A percentile compares a stretch with the other conserved stretches of the same genome.
Conservation (phyloP, 1,140 invertebrate genomes). For the Rhyacophila brunnea region DNA sequence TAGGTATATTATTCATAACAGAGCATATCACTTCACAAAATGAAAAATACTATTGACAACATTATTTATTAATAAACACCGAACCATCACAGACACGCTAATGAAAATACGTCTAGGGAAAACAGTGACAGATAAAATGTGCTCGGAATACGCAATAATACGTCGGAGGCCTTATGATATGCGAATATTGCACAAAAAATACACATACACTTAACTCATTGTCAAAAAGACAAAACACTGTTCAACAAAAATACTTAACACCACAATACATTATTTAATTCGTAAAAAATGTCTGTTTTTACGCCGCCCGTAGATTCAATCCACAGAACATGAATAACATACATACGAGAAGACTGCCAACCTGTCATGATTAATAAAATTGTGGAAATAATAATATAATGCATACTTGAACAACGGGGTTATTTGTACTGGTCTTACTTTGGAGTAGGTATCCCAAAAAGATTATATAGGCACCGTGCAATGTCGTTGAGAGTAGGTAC, state of each 20-base stretch:
- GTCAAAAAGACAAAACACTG: conserved; percentile 11
- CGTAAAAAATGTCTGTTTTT: conserved; percentile 26
- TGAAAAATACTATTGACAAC: no score
- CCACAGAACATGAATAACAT: conserved; percentile 12
- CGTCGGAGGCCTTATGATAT: background rate
- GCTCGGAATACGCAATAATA: background rate
- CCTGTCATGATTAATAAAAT: no score
- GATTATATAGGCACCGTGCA: no score
- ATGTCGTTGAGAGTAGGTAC: no score
- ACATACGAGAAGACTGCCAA: no score
- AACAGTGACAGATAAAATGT: conserved; percentile 28
- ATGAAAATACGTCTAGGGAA: conserved; percentile 25
- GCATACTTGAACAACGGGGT: no score
- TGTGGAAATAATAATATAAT: no score
- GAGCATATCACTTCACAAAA: no score
- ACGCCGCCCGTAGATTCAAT: conserved; percentile 22
- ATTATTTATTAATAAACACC: conserved; percentile 11
- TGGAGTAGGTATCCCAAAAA: no score
- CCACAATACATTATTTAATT: conserved; percentile 17
- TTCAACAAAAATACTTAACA: conserved; percentile 15
- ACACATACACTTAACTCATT: conserved; percentile 3
- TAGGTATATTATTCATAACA: no score
- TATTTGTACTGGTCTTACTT: no score
- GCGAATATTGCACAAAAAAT: background rate
- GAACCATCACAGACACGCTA: conserved; percentile 21